phyloP scores from a whole-genome alignment of 2,797 vertebrate genomes.

The Antrozous pallidus region DNA sequence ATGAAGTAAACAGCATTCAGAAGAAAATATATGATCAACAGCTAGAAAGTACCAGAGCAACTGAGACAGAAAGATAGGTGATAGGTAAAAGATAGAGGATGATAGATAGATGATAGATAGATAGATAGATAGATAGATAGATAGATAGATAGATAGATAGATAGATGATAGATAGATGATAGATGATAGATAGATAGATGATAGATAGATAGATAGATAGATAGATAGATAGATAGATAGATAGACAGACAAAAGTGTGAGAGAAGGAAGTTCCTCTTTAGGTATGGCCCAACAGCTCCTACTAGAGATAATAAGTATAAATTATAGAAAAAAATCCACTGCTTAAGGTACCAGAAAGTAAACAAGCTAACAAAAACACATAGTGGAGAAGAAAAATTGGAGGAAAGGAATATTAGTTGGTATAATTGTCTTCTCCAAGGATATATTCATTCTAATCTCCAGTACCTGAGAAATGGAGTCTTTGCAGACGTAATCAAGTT shows the following conservation, averaged over 20 bases:
- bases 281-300: neutral
- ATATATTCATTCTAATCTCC: neutral
- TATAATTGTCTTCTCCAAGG: neutral
- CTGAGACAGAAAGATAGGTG: neutral
- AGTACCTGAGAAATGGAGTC: neutral
- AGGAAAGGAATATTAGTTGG: neutral
- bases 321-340: neutral
- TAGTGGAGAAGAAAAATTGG: neutral
- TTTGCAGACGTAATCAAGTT: neutral
- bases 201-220: neutral
- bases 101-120: neutral
- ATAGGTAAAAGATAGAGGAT: neutral
- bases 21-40: neutral
- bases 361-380: neutral
- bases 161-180: neutral
- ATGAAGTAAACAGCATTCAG: neutral
- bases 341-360: neutral
- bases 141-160: neutral
- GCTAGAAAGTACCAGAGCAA: neutral
- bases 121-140: neutral
- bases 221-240: neutral
- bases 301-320: neutral
- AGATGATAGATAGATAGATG: neutral
- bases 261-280: neutral
- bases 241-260: neutral